These are phyloP conservation scores for Trachops cirrhosus DNA, from an alignment of 2,797 vertebrate genomes.

Conservation along the genomic window DNA sequence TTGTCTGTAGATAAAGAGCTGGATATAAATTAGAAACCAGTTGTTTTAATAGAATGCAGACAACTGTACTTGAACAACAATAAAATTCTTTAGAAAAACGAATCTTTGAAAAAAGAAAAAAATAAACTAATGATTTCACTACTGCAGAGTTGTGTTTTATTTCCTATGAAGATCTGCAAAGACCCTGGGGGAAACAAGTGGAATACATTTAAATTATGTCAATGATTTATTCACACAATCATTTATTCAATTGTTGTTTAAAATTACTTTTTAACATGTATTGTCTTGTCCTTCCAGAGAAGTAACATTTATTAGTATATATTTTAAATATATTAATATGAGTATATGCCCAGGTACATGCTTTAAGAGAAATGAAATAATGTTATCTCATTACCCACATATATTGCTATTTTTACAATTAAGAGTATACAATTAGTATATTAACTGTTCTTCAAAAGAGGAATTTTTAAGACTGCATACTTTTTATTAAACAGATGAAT, in stretches of 20 bases:
- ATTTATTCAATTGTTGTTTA: not conserved
- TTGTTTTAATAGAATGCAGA: not conserved
- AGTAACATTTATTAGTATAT: not conserved
- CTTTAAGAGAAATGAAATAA: slow-evolving; percentile 1
- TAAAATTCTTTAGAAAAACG: too few relatives aligned
- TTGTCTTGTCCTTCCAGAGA: not conserved
- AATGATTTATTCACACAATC: not conserved
- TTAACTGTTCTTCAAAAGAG: not conserved
- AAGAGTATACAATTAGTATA: not conserved
- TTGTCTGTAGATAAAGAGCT: not conserved
- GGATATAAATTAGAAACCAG: not conserved
- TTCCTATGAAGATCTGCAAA: not conserved
- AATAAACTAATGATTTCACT: not conserved
- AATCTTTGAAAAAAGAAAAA: too few relatives aligned
- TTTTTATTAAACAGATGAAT: not conserved
- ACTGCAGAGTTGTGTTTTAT: not conserved
- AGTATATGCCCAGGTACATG: slow-evolving; percentile 63
- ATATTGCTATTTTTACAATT: not conserved
- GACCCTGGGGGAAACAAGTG: not conserved
- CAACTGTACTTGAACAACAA: too few relatives aligned
- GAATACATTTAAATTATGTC: not conserved
- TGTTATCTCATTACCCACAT: not conserved
- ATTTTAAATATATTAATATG: not conserved
- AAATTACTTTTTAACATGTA: not conserved
- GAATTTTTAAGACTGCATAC: not conserved